phyloP scores from a whole-genome alignment of 1,140 invertebrate species.

The Cotesia glomerata region DNA sequence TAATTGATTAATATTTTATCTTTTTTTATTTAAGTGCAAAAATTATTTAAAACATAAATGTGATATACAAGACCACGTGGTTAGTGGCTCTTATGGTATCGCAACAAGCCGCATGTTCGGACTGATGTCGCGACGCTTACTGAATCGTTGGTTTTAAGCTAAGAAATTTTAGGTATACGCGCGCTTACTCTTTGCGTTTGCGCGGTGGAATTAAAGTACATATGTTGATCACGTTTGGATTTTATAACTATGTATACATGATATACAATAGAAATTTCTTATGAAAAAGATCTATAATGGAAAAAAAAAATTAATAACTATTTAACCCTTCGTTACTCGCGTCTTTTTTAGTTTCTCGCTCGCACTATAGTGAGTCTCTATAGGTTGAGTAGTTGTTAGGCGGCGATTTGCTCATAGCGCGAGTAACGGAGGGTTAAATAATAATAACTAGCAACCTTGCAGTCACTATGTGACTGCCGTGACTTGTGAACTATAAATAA shows the following conservation, averaged over 20 bases:
- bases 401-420: too few species aligned
- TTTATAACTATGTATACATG: not conserved
- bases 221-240: not conserved
- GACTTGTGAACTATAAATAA: too few species aligned
- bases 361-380: too few species aligned
- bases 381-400: too few species aligned
- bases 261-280: too few species aligned
- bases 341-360: too few species aligned
- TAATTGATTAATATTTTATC: not conserved
- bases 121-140: slow-evolving; percentile 18
- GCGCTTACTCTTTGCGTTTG: slow-evolving; percentile 6
- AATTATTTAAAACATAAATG: not conserved
- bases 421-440: too few species aligned
- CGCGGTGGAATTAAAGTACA: not conserved
- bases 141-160: not conserved
- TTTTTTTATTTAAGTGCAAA: not conserved
- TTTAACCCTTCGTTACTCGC: too few species aligned
- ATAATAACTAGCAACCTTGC: too few species aligned
- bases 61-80: slow-evolving; percentile 11
- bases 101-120: slow-evolving; percentile 1
- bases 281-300: too few species aligned
- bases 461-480: too few species aligned
- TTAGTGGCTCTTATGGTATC: not conserved
- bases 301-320: too few species aligned
- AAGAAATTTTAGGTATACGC: slow-evolving; percentile 5